A percentile compares a stretch with the other conserved stretches of the same genome.
Evolutionary conservation across 2,797 vertebrate genomes (phyloP).

Genomic region (Chelidonichthys spinosus): DNA sequence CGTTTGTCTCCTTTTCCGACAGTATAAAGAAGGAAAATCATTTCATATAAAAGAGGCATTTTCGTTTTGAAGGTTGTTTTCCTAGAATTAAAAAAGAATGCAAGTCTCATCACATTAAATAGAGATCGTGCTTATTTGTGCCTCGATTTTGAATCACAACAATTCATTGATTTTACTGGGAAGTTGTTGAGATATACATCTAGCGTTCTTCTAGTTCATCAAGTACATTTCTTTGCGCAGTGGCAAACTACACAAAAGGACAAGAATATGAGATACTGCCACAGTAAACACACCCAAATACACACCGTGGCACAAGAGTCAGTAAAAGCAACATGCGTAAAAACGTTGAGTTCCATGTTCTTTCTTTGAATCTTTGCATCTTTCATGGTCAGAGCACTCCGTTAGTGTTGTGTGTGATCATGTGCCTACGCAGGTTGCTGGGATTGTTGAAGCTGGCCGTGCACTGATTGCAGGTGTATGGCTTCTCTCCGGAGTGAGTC

Average conservation of each 20-base stretch:
- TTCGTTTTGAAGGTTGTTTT: not conserved
- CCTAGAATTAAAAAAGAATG: not conserved
- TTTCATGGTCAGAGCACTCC: conserved; percentile 44
- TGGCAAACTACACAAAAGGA: not conserved
- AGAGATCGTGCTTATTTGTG: not conserved
- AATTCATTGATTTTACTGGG: not conserved
- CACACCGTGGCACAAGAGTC: conserved; percentile 6
- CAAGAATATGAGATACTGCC: not conserved
- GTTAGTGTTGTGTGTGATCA: conserved; percentile 72
- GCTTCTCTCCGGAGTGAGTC: conserved; percentile 83
- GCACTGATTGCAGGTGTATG: conserved; percentile 76
- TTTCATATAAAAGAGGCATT: conserved; percentile 4
- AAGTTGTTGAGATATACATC: not conserved
- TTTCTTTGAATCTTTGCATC: not conserved
- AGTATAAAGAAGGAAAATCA: not conserved
- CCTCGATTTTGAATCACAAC: not conserved
- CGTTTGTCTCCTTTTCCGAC: not conserved
- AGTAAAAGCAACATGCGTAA: not conserved
- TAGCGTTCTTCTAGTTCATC: not conserved
- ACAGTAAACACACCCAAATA: conserved; percentile 5
- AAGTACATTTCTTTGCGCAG: not conserved
- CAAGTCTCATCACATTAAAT: conserved; percentile 1
- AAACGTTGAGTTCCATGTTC: not conserved
- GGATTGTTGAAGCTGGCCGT: conserved; percentile 80
- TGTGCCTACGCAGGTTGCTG: conserved; percentile 82